A percentile compares a stretch with the other conserved stretches of the same genome.
Conservation (phyloP, 1,140 invertebrate genomes). For the Drosophila mojavensis region DNA sequence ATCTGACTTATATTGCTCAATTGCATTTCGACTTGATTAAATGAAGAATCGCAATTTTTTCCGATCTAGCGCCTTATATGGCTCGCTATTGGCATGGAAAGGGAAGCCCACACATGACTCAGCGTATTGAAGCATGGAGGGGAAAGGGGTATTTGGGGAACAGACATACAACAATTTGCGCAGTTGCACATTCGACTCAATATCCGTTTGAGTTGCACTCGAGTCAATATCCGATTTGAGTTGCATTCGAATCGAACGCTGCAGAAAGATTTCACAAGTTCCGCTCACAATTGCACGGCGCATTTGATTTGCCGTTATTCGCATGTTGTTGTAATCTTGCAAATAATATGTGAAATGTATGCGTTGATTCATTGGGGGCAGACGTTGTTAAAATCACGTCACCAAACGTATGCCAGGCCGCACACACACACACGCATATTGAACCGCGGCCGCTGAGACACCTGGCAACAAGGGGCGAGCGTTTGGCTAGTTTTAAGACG, state of each 20-base stretch:
- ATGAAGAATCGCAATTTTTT: not conserved
- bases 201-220: slow-evolving; percentile 4
- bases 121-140: too few relatives aligned
- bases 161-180: not conserved
- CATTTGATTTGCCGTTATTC: slow-evolving; percentile 21
- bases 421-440: not conserved
- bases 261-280: slow-evolving; percentile 68
- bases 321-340: slow-evolving; percentile 58
- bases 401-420: slow-evolving; percentile 33
- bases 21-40: too few relatives aligned
- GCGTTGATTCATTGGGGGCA: slow-evolving; percentile 34
- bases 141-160: not conserved
- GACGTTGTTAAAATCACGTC: slow-evolving; percentile 53
- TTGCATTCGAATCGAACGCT: slow-evolving; percentile 11
- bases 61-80: slow-evolving; percentile 2
- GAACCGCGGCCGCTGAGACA: not conserved
- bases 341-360: slow-evolving; percentile 70
- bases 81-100: not conserved
- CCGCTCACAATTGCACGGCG: slow-evolving; percentile 57
- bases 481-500: slow-evolving; percentile 17
- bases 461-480: slow-evolving; percentile 20
- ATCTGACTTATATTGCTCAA: too few relatives aligned
- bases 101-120: not conserved
- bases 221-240: not conserved
- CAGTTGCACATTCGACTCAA: slow-evolving; percentile 1